These are phyloP conservation scores for Prunella himalayana DNA, from an alignment of 2,113 vertebrate species.

Conservation along the genomic window DNA sequence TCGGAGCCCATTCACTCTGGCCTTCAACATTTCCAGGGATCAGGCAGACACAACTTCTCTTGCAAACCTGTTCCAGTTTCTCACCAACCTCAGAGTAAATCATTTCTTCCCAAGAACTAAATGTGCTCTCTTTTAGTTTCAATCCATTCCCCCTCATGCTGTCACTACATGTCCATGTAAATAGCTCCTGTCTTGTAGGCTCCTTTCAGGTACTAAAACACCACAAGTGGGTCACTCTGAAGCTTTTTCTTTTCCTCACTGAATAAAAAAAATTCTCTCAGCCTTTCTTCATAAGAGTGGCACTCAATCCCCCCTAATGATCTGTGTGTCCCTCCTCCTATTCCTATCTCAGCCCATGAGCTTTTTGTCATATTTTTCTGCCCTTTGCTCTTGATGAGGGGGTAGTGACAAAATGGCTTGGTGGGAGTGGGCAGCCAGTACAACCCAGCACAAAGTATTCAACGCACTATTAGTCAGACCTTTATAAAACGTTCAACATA, in stretches of 20 bases:
- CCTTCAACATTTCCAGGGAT: background rate
- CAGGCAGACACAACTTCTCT: background rate
- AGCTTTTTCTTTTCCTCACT: background rate
- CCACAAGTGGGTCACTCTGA: background rate
- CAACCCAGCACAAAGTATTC: background rate
- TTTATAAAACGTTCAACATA: background rate
- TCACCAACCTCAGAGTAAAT: background rate
- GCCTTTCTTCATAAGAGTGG: background rate
- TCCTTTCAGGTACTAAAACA: background rate
- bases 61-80: background rate
- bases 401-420: background rate
- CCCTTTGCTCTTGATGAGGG: background rate
- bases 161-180: background rate
- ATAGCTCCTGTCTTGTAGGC: no score
- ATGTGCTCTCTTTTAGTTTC: background rate
- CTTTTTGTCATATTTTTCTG: background rate
- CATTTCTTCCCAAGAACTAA: background rate
- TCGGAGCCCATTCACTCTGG: background rate
- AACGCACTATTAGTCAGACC: background rate
- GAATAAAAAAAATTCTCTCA: background rate
- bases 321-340: background rate
- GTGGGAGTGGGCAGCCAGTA: background rate
- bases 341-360: rapidly evolving
- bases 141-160: background rate
- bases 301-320: background rate